phyloP scores from a whole-genome alignment of 2,888 invertebrate genomes.

The Nineta flava region DNA sequence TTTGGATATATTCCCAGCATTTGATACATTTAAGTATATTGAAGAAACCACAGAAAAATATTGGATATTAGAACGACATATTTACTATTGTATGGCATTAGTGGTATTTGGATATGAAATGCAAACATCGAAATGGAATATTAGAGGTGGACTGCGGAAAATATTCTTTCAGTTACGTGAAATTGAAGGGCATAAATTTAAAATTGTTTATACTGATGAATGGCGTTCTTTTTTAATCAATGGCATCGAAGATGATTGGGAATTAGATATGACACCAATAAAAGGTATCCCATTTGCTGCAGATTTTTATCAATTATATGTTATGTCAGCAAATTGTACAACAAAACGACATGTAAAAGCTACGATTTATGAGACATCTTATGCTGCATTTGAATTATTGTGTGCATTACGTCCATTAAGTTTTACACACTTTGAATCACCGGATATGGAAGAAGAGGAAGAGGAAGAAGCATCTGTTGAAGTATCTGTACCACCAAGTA shows the following conservation, averaged over 20 bases:
- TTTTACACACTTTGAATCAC: neutral
- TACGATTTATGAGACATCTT: neutral
- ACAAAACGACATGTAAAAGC: neutral
- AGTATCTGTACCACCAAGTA: no score
- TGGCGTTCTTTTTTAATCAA: neutral
- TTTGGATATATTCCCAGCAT: neutral
- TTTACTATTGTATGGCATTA: neutral
- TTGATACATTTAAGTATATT: neutral
- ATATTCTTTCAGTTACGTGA: neutral
- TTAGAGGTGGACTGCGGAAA: neutral
- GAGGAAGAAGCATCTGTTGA: no score
- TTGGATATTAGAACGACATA: conserved; percentile 1
- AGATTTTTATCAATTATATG: neutral
- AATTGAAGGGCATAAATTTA: neutral
- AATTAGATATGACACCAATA: neutral
- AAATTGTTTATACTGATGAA: neutral
- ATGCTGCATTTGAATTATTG: neutral
- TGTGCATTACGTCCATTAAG: neutral
- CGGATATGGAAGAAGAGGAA: no score
- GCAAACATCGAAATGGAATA: neutral
- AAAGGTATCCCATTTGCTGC: neutral
- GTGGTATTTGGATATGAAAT: neutral
- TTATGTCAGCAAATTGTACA: neutral
- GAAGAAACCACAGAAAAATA: neutral
- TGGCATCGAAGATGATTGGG: neutral